Evolutionary conservation across 1,140 invertebrate genomes (phyloP).

Genomic region (Tetraneura akinire): DNA sequence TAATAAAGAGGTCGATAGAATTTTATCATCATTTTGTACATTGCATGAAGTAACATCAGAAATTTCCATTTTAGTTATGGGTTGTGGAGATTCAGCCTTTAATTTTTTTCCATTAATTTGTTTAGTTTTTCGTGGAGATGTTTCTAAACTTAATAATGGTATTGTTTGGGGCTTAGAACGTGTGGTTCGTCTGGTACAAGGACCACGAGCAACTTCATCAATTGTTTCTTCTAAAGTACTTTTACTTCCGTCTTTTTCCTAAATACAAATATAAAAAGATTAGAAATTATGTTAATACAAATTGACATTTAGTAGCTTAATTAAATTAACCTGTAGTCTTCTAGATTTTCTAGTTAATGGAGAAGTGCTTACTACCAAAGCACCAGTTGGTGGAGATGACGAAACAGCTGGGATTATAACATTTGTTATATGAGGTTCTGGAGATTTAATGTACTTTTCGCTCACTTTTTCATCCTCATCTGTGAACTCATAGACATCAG

Average conservation of each 20-base stretch:
- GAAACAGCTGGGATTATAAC: constrained; percentile 57
- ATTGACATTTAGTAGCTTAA: background rate
- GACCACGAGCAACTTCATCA: constrained; percentile 68
- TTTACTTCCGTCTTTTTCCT: constrained; percentile 73
- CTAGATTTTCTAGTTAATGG: constrained; percentile 76
- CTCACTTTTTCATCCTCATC: constrained; percentile 76
- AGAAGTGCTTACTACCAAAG: constrained; percentile 57
- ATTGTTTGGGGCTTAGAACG: constrained; percentile 33
- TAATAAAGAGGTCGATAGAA: constrained; percentile 23
- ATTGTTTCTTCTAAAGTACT: constrained; percentile 82
- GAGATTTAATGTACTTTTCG: constrained; percentile 34
- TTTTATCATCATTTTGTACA: constrained; percentile 48
- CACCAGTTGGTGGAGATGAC: constrained; percentile 58
- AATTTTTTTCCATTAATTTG: constrained; percentile 41
- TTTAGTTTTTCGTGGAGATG: constrained; percentile 35
- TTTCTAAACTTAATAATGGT: constrained; percentile 39
- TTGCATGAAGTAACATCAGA: background rate
- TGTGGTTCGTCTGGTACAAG: constrained; percentile 43
- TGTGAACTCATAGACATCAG: constrained; percentile 81
- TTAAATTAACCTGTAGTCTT: constrained; percentile 62
- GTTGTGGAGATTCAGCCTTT: constrained; percentile 45
- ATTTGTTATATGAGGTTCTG: constrained; percentile 28
- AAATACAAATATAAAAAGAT: constrained; percentile 35
- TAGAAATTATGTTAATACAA: background rate
- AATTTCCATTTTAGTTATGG: constrained; percentile 18